A percentile compares a stretch with the other conserved stretches of the same genome.
Conservation (phyloP, 2,113 vertebrate species). For the Ciconia stormi region DNA sequence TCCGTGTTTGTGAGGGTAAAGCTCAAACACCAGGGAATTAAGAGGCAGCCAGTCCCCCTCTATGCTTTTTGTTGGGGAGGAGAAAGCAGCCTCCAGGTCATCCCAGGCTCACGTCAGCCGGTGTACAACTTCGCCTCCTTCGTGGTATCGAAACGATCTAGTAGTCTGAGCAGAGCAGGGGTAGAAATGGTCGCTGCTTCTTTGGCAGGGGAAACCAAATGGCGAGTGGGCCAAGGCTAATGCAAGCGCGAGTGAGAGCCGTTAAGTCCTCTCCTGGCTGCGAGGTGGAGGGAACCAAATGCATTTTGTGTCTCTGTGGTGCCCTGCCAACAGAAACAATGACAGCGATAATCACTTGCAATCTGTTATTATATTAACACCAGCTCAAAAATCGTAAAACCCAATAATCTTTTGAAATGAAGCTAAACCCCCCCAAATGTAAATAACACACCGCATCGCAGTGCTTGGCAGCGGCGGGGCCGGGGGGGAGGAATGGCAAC, state of each 20-base stretch:
- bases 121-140: neutral
- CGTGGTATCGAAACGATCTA: fast-evolving
- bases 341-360: neutral
- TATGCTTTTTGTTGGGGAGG: neutral
- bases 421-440: neutral
- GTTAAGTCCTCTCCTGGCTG: neutral
- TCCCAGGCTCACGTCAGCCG: neutral
- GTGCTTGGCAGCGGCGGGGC: neutral
- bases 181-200: neutral
- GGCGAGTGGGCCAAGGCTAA: fast-evolving
- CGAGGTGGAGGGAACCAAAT: neutral
- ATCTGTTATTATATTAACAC: neutral
- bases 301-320: neutral
- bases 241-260: fast-evolving
- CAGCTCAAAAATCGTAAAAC: neutral
- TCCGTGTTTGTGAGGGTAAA: neutral
- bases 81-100: neutral
- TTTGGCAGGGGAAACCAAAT: neutral
- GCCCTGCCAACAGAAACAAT: constrained; percentile 46
- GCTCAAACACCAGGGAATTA: neutral
- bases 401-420: constrained; percentile 42
- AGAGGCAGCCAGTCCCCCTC: neutral
- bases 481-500: neutral
- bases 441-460: neutral
- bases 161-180: neutral